Conservation (phyloP, 2,888 invertebrate species). For the Tiphia femorata region DNA sequence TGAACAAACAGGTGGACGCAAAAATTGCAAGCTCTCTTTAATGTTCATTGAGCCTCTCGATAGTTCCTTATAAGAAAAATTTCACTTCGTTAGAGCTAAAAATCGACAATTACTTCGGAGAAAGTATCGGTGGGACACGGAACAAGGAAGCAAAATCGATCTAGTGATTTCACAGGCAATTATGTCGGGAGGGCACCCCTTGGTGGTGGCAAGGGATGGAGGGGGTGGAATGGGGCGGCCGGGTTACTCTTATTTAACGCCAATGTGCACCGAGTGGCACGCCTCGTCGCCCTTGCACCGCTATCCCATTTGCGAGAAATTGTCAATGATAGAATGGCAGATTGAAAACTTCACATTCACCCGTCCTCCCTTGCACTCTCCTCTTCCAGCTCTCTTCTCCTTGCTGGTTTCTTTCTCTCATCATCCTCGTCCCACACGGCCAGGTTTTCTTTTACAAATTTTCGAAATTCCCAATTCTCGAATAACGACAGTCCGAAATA, state of each 20-base stretch:
- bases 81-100: too few relatives aligned
- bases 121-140: constrained; percentile 13
- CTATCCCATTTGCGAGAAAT: constrained; percentile 66
- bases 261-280: constrained; percentile 76
- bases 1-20: too few relatives aligned
- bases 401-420: background rate
- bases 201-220: too few relatives aligned
- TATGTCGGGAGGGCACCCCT: constrained; percentile 54
- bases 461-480: too few relatives aligned
- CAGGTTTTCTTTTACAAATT: too few relatives aligned
- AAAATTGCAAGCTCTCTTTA: too few relatives aligned
- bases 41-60: too few relatives aligned
- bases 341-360: constrained; percentile 63
- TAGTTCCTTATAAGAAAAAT: too few relatives aligned
- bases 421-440: too few relatives aligned
- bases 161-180: constrained; percentile 67
- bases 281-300: constrained; percentile 72
- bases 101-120: too few relatives aligned
- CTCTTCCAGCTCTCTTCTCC: constrained; percentile 12
- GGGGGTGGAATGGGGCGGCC: too few relatives aligned
- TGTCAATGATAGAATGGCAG: constrained; percentile 67
- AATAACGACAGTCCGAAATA: too few relatives aligned
- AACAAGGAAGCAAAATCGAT: constrained; percentile 62
- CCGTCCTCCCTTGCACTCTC: constrained; percentile 22
- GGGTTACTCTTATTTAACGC: constrained; percentile 76